phyloP scores from a whole-genome alignment of 2,888 invertebrate genomes.

The Pharmacophagus antenor region DNA sequence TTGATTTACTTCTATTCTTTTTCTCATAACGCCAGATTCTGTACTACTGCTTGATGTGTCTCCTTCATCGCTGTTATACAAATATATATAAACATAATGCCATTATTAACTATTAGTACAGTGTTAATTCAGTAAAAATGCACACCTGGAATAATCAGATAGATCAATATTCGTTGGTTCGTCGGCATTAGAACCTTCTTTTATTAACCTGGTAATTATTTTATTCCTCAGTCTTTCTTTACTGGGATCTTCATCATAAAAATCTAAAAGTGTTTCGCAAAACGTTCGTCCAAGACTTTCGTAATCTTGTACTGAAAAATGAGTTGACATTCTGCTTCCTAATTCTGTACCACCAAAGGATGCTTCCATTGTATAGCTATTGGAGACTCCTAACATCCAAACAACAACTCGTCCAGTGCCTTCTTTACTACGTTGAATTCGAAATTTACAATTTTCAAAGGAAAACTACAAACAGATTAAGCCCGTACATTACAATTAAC shows the following conservation, averaged over 20 bases:
- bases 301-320: slow-evolving; percentile 87
- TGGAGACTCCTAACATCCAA: slow-evolving; percentile 96
- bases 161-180: slow-evolving; percentile 92
- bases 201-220: slow-evolving; percentile 88
- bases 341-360: slow-evolving; percentile 95
- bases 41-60: slow-evolving; percentile 87
- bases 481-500: slow-evolving; percentile 8
- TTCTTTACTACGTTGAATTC: slow-evolving; percentile 95
- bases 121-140: neutral
- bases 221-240: slow-evolving; percentile 90
- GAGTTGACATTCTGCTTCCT: slow-evolving; percentile 90
- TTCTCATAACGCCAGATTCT: slow-evolving; percentile 81
- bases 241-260: slow-evolving; percentile 91
- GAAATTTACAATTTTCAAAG: slow-evolving; percentile 96
- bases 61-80: slow-evolving; percentile 85
- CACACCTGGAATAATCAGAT: slow-evolving; percentile 92
- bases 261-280: slow-evolving; percentile 95
- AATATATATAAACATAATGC: neutral
- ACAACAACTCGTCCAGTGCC: slow-evolving; percentile 96
- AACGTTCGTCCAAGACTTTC: slow-evolving; percentile 91
- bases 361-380: slow-evolving; percentile 97
- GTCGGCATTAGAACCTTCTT: slow-evolving; percentile 93
- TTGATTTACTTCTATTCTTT: slow-evolving; percentile 70
- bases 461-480: slow-evolving; percentile 84
- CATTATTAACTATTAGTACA: neutral